Conservation (phyloP, 2,113 vertebrate genomes). For the Terrapene triunguis region DNA sequence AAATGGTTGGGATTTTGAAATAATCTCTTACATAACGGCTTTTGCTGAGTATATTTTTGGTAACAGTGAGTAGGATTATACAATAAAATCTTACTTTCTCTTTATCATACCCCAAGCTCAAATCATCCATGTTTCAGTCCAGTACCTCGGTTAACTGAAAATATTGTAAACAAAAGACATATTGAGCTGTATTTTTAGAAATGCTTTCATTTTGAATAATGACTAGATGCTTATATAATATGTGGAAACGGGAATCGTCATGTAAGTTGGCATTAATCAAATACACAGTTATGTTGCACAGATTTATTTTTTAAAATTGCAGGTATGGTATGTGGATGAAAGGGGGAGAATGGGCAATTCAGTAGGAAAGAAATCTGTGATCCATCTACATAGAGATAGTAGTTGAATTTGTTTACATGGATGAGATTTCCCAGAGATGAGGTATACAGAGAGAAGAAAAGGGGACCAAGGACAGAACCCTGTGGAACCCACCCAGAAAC, state of each 20-base stretch:
- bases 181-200: neutral
- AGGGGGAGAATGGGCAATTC: neutral
- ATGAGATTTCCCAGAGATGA: neutral
- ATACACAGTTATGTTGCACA: neutral
- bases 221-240: neutral
- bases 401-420: neutral
- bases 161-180: neutral
- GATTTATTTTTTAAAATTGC: neutral
- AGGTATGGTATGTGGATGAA: neutral
- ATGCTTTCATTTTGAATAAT: neutral
- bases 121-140: neutral
- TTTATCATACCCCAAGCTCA: neutral
- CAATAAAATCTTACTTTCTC: neutral
- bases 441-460: too few species aligned
- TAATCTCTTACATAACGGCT: slow-evolving; percentile 2
- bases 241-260: neutral
- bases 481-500: neutral
- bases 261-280: neutral
- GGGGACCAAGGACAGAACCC: too few species aligned
- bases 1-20: neutral
- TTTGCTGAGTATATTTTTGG: slow-evolving; percentile 15
- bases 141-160: neutral
- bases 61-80: neutral
- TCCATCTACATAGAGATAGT: neutral
- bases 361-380: neutral